A percentile compares a stretch with the other conserved stretches of the same genome.
These are phyloP conservation scores for Philereme vetulata DNA, from an alignment of 2,888 invertebrate species.

Conservation along the genomic window DNA sequence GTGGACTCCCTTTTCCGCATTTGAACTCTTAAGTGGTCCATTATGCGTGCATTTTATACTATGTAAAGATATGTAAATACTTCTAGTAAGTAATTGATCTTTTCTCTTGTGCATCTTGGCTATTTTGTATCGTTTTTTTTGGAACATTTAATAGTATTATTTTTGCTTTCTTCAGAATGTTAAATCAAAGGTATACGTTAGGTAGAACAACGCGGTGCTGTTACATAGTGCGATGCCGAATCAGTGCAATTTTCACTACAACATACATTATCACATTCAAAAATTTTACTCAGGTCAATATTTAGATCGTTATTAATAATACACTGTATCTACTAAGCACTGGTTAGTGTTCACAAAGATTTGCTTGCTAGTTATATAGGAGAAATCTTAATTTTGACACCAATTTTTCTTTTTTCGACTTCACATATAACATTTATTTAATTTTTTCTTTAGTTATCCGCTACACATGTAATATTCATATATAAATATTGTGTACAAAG, in stretches of 20 bases:
- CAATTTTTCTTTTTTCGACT: neutral
- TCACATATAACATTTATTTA: neutral
- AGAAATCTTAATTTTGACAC: neutral
- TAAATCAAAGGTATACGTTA: no score
- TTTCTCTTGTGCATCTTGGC: no score
- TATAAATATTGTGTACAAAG: slow-evolving; percentile 5
- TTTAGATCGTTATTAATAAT: slow-evolving; percentile 10
- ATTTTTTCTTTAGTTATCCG: neutral
- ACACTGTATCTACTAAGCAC: neutral
- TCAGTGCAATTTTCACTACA: slow-evolving; percentile 15
- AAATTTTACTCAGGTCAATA: slow-evolving; percentile 13
- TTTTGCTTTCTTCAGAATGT: no score
- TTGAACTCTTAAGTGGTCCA: no score
- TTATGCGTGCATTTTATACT: no score
- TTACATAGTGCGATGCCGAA: slow-evolving; percentile 31
- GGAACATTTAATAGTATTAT: no score
- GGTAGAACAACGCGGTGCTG: neutral
- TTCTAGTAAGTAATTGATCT: no score
- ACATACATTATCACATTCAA: slow-evolving; percentile 27
- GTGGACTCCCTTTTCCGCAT: no score
- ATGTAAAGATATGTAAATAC: no score
- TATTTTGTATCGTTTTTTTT: no score
- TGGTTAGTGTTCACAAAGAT: slow-evolving; percentile 1
- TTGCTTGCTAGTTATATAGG: neutral
- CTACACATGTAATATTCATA: neutral